Percentiles rank a stretch among this genome's conserved stretches.
These are phyloP conservation scores for Anhinga rufa DNA, from an alignment of 2,113 vertebrate genomes.

Conservation along the genomic window DNA sequence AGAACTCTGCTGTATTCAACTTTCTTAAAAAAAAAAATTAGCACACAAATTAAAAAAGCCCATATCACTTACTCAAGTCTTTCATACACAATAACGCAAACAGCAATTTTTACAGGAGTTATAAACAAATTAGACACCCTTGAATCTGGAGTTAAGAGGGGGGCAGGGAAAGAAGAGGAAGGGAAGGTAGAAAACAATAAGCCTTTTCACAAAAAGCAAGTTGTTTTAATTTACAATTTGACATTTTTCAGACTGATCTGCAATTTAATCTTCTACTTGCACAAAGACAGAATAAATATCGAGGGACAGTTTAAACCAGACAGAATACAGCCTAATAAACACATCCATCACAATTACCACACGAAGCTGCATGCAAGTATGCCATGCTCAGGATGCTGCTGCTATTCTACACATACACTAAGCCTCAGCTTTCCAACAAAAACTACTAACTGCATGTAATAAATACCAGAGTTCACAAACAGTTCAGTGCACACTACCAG, in stretches of 20 bases:
- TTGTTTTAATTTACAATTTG: background rate
- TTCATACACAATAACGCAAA: background rate
- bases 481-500: fast-evolving
- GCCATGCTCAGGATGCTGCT: background rate
- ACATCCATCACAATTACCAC: background rate
- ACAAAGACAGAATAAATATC: background rate
- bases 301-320: background rate
- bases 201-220: background rate
- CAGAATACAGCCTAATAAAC: background rate
- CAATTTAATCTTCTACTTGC: background rate
- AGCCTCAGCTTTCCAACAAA: background rate
- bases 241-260: background rate
- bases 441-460: background rate
- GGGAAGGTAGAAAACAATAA: background rate
- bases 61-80: background rate
- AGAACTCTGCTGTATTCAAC: background rate
- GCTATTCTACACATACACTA: background rate
- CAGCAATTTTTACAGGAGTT: background rate
- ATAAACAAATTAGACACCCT: background rate
- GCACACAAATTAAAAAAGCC: background rate
- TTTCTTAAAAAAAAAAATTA: background rate
- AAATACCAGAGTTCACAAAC: background rate
- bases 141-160: background rate
- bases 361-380: background rate
- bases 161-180: background rate